Evolutionary conservation across 1,140 invertebrate species (phyloP).

Genomic region (Aphelenchoides besseyi): DNA sequence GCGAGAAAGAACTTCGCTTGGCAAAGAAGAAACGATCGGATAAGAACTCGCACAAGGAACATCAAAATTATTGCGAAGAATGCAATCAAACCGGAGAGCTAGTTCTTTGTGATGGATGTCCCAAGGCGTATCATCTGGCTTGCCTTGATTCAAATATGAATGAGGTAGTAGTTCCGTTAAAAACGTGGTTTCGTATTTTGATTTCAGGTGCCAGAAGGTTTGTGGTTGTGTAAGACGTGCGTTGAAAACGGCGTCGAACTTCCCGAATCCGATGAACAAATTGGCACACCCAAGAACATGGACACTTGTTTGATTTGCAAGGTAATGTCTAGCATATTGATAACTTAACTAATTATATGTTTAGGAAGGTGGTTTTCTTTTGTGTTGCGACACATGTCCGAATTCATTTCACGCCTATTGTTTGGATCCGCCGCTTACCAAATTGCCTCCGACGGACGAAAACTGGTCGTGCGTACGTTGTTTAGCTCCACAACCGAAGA

Average conservation of each 20-base stretch:
- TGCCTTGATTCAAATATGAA: constrained; percentile 96
- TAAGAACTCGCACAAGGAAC: constrained; percentile 68
- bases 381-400: constrained; percentile 95
- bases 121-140: constrained; percentile 93
- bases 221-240: constrained; percentile 98
- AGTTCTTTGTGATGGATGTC: constrained; percentile 98
- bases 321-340: no score
- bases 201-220: constrained; percentile 96
- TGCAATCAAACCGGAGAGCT: constrained; percentile 99
- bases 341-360: constrained; percentile 63
- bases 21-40: constrained; percentile 27
- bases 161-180: constrained; percentile 72
- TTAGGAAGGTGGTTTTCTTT: constrained; percentile 84
- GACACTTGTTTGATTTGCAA: constrained; percentile 78
- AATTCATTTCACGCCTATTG: constrained; percentile 96
- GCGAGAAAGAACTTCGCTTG: constrained; percentile 25
- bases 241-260: constrained; percentile 63
- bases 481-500: constrained; percentile 77
- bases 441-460: constrained; percentile 69
- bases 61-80: constrained; percentile 99
- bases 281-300: constrained; percentile 76
- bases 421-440: constrained; percentile 85
- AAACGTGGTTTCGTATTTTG: not conserved
- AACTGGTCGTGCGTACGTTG: constrained; percentile 98
- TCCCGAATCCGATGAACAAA: constrained; percentile 67